Evolutionary conservation across 2,113 vertebrate species (phyloP).

Genomic region (Myanophis thanlyinensis): DNA sequence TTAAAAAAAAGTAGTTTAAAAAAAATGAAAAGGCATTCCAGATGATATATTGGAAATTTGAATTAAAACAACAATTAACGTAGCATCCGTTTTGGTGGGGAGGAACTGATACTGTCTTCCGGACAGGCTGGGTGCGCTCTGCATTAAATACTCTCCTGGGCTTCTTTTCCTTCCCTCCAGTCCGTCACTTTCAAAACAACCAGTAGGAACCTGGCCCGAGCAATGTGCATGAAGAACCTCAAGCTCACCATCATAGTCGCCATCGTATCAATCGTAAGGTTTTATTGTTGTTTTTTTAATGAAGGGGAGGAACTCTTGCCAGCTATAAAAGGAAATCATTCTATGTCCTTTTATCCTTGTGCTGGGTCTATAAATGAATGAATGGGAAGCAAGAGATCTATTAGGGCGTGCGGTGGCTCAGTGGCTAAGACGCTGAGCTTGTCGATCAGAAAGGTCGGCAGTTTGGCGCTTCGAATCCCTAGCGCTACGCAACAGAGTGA

Average conservation of each 20-base stretch:
- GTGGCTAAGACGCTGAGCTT: no score
- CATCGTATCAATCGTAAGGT: constrained; percentile 83
- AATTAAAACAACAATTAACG: background rate
- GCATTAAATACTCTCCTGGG: background rate
- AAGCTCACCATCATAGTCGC: constrained; percentile 90
- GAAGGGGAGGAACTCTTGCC: background rate
- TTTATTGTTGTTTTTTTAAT: no score
- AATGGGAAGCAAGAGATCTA: no score
- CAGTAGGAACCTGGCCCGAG: constrained; percentile 93
- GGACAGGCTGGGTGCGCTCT: background rate
- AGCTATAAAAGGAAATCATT: background rate
- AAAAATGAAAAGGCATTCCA: background rate
- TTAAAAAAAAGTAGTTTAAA: no score
- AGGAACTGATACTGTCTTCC: background rate
- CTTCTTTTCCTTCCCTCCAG: constrained; percentile 61
- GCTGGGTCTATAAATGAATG: background rate
- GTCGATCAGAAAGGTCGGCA: no score
- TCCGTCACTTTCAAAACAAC: constrained; percentile 98
- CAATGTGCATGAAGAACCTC: constrained; percentile 99
- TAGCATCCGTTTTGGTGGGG: background rate
- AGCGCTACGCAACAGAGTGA: no score
- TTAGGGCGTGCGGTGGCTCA: no score
- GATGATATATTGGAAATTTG: background rate
- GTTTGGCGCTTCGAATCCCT: no score
- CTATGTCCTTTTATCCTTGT: background rate